Base-by-base conservation (phyloP, 2,113 vertebrate species). In the Theropithecus gelada region DNA sequence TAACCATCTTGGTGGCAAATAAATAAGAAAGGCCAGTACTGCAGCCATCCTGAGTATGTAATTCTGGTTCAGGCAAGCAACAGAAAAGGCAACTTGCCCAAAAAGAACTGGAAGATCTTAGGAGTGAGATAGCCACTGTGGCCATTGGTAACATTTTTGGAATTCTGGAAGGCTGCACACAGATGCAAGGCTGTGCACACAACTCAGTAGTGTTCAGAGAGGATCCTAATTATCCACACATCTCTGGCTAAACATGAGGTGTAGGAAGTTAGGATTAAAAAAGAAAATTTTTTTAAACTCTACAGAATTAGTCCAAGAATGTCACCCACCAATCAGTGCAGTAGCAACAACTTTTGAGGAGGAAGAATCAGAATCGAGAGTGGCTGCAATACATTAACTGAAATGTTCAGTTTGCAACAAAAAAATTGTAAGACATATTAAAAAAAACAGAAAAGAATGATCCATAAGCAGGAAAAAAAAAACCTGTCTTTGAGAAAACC, bases 401-500 rank as follows among this genome's bases (percentile, higher is more conserved):
- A 94, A 94, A 92, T 90, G 50, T 91, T 85, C 40, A 68, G 59
- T 93, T 97, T 98, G 93, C 90, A 94, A 90, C 72, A 93, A 93
- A 84, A 93, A 96, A 96, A 81, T 96, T 59, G 50, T 11, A 96
- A 84, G 68, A 66, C 50, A 85, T 79, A 64, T 64, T 55, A 0
- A 8, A 59, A 80, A 86, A 89, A 94, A 87, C 48, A 93, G 66
- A 52, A 93, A 94, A 75, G 30, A 10, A 83, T 80, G 35, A 90
- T 38, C 18, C 52, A 64, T 78, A 78, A 38, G 14, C 18, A 85
- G 68, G 68, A 68, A 78, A 43, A 73, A 88, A 80, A 90, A 75
- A 88, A 96, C 68, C 79, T 95, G 59, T 89, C 87, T 95, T 95
- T 96, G 86, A 97, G 86, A 61, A 93, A 94, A 91, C 38, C 55